Conservation (phyloP, 2,113 vertebrate genomes). For the Channa maculata region DNA sequence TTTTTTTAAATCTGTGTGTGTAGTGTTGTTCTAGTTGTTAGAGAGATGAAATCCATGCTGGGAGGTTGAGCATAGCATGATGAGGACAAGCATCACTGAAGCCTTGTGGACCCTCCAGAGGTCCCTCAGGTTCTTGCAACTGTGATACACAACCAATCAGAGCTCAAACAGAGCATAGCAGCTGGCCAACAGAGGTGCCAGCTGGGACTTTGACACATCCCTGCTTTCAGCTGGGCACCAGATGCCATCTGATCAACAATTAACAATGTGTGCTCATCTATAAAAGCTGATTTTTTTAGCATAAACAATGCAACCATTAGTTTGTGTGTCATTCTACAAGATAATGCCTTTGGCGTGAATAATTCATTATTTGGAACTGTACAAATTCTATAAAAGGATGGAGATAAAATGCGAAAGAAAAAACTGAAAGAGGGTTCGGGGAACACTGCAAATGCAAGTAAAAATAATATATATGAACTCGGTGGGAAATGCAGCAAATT, state of each 20-base stretch:
- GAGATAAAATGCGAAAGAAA: constrained; percentile 2
- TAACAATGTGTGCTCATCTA: constrained; percentile 46
- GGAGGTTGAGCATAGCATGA: neutral
- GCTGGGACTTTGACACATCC: constrained; percentile 48
- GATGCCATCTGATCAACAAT: constrained; percentile 68
- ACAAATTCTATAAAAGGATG: neutral
- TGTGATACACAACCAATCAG: constrained; percentile 58
- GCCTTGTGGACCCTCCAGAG: constrained; percentile 21
- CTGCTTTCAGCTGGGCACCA: constrained; percentile 45
- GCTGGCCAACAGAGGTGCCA: constrained; percentile 51
- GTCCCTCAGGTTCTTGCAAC: constrained; percentile 35
- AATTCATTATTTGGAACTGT: constrained; percentile 5
- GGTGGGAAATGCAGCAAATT: constrained; percentile 14
- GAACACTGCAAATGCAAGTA: constrained; percentile 4
- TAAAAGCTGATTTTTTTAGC: constrained; percentile 39
- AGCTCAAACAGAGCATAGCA: constrained; percentile 46
- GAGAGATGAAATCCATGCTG: constrained; percentile 9
- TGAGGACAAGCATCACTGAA: constrained; percentile 21
- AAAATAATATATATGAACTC: constrained; percentile 25
- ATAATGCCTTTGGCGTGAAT: constrained; percentile 18
- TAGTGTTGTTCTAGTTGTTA: neutral
- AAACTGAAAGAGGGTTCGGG: neutral
- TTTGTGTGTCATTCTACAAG: neutral
- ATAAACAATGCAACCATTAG: constrained; percentile 37
- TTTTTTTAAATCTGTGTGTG: neutral